Percentiles rank a stretch among this genome's conserved stretches.
Evolutionary conservation across 2,797 vertebrate species (phyloP).

Genomic region (Poecilia picta): DNA sequence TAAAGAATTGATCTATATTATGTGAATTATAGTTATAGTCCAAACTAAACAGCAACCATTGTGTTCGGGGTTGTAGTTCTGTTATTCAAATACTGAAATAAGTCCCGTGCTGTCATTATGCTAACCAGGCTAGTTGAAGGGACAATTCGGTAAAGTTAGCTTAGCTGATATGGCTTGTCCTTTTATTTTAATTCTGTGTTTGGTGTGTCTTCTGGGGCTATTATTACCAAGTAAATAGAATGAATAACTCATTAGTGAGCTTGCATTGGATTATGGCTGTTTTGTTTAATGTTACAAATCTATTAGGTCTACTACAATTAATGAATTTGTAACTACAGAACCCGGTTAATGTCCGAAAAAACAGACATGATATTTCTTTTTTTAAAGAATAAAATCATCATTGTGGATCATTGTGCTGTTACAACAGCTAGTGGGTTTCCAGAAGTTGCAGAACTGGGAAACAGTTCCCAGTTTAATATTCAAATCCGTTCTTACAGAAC

Average conservation of each 20-base stretch:
- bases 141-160: neutral
- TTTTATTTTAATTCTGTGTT: neutral
- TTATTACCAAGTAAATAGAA: neutral
- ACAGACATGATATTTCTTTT: neutral
- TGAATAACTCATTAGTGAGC: neutral
- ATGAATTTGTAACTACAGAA: neutral
- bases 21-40: neutral
- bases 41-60: neutral
- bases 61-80: neutral
- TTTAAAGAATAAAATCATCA: neutral
- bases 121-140: conserved; percentile 35
- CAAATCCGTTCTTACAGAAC: too few species aligned
- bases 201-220: neutral
- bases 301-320: neutral
- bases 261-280: neutral
- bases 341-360: neutral
- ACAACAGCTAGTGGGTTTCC: neutral
- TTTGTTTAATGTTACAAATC: neutral
- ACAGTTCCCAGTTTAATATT: too few species aligned
- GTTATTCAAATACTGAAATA: neutral
- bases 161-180: neutral
- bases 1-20: neutral
- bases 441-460: neutral
- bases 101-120: conserved; percentile 14
- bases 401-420: neutral